phyloP scores from a whole-genome alignment of 2,113 vertebrate species.

The Aptenodytes patagonicus region DNA sequence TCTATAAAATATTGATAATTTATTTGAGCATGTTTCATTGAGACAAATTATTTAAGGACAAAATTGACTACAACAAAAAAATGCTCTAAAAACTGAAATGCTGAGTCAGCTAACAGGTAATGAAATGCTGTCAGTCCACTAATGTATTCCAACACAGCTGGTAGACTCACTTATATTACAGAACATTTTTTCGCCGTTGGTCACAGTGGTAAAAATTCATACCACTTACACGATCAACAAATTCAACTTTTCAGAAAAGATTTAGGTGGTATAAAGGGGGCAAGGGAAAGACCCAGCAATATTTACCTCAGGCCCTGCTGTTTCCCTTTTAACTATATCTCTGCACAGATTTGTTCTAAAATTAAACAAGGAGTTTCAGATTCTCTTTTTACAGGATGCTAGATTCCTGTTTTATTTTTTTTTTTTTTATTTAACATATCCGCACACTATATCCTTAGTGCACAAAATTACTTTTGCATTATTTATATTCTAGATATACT shows the following conservation, averaged over 20 bases:
- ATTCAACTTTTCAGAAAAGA: not conserved
- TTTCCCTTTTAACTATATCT: not conserved
- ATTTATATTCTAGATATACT: not conserved
- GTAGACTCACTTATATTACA: not conserved
- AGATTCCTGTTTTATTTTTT: not conserved
- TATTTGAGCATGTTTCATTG: not conserved
- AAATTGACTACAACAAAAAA: not conserved
- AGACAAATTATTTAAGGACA: not conserved
- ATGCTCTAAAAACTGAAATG: not conserved
- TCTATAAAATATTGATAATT: not conserved
- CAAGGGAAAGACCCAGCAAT: not conserved
- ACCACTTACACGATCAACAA: not conserved
- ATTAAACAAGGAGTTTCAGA: not conserved
- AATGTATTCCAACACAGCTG: not conserved
- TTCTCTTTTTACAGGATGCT: not conserved
- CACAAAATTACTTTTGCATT: not conserved
- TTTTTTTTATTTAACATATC: not conserved
- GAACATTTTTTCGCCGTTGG: not conserved
- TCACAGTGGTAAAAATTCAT: not conserved
- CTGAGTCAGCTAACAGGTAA: not conserved
- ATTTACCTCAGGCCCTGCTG: not conserved
- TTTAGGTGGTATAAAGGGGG: not conserved
- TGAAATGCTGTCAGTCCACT: not conserved
- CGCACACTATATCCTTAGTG: not conserved
- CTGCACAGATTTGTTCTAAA: not conserved